These are phyloP conservation scores for Caretta caretta DNA, from an alignment of 2,113 vertebrate genomes.

Conservation along the genomic window DNA sequence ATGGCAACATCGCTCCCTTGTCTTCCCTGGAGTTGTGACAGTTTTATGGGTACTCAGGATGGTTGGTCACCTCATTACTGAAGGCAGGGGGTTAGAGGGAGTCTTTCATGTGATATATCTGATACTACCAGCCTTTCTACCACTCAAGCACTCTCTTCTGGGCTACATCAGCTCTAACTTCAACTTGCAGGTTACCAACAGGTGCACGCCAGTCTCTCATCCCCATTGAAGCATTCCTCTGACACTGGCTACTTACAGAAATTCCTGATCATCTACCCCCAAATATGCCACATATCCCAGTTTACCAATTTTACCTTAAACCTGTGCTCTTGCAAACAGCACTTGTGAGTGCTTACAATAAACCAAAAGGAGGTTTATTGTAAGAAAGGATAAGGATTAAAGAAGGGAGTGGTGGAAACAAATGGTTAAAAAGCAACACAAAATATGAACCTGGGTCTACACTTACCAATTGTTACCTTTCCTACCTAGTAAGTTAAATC, in stretches of 20 bases:
- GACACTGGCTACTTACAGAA: too few species aligned
- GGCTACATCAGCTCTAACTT: neutral
- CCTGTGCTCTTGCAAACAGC: neutral
- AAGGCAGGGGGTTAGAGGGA: neutral
- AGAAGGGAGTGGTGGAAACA: neutral
- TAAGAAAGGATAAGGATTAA: neutral
- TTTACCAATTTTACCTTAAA: too few species aligned
- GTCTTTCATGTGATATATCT: neutral
- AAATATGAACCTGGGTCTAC: neutral
- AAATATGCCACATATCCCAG: too few species aligned
- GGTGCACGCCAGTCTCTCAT: neutral
- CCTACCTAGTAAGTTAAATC: neutral
- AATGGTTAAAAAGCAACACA: neutral
- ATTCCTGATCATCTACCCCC: too few species aligned
- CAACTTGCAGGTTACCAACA: neutral
- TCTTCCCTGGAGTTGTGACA: too few species aligned
- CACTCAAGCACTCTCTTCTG: neutral
- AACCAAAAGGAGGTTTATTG: neutral
- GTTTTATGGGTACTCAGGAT: neutral
- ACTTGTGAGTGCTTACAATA: neutral
- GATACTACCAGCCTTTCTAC: neutral
- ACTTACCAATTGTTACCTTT: neutral
- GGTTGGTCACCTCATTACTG: neutral
- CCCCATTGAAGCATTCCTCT: neutral
- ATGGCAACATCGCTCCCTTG: too few species aligned